Conservation (phyloP, 2,888 invertebrate genomes). For the Megalurothrips usitatus region DNA sequence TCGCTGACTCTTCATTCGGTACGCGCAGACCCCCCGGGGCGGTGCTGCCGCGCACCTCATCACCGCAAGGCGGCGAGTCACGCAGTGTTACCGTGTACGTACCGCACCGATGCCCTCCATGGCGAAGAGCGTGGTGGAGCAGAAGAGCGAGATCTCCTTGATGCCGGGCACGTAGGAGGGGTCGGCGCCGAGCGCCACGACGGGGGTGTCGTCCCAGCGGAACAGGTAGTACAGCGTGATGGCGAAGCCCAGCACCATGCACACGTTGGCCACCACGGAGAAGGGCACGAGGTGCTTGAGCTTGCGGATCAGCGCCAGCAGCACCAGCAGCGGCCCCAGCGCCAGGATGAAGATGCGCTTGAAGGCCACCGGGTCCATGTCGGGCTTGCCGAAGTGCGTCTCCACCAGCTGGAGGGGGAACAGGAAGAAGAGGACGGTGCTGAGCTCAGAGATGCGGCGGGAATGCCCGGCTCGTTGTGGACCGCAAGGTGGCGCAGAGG, state of each 20-base stretch:
- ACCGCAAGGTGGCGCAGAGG: too few relatives aligned
- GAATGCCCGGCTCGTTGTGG: too few relatives aligned
- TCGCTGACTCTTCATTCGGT: too few relatives aligned
- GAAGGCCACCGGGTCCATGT: slow-evolving; percentile 39
- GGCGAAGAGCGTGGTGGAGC: slow-evolving; percentile 93
- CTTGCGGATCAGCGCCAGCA: slow-evolving; percentile 70
- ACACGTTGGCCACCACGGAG: slow-evolving; percentile 79
- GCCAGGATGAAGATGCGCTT: slow-evolving; percentile 63
- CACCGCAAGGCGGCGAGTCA: too few relatives aligned
- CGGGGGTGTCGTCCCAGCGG: slow-evolving; percentile 52
- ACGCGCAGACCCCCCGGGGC: too few relatives aligned
- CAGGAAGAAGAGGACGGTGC: too few relatives aligned
- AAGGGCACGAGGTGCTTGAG: slow-evolving; percentile 83
- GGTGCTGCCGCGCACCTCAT: too few relatives aligned
- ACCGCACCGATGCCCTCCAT: slow-evolving; percentile 93
- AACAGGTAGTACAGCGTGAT: slow-evolving; percentile 84
- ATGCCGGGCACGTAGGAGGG: slow-evolving; percentile 53
- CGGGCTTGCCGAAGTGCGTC: background rate
- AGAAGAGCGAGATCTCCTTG: slow-evolving; percentile 75
- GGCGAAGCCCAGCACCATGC: slow-evolving; percentile 70
- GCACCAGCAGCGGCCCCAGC: slow-evolving; percentile 62
- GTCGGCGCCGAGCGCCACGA: slow-evolving; percentile 47
- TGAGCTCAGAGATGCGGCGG: too few relatives aligned
- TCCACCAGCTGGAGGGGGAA: background rate
- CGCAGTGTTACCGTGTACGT: slow-evolving; percentile 37